phyloP scores from a whole-genome alignment of 1,140 invertebrate genomes.

The Meloidogyne hapla region DNA sequence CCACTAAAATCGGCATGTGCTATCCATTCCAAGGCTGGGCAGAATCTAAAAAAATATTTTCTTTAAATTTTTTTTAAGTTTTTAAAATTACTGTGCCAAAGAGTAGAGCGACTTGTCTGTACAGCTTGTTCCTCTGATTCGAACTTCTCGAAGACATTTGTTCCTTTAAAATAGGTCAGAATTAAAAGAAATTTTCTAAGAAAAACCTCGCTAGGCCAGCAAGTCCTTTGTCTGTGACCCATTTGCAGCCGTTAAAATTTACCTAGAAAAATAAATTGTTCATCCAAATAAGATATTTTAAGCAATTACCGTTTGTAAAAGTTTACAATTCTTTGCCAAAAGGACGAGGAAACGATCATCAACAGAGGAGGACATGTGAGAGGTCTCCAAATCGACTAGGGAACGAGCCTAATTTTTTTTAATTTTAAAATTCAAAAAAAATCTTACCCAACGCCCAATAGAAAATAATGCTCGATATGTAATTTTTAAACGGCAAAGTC shows the following conservation, averaged over 20 bases:
- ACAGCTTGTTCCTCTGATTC: constrained; percentile 58
- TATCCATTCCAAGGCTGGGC: constrained; percentile 60
- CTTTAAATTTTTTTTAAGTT: no score
- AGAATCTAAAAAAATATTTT: constrained; percentile 33
- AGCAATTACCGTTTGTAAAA: constrained; percentile 26
- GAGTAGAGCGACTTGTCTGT: constrained; percentile 60
- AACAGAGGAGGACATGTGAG: constrained; percentile 51
- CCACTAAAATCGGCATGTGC: constrained; percentile 61
- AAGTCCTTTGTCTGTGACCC: constrained; percentile 61
- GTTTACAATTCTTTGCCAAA: constrained; percentile 58
- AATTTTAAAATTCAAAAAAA: constrained; percentile 31
- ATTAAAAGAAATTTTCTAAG: neutral
- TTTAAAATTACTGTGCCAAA: constrained; percentile 47
- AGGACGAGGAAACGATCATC: constrained; percentile 58
- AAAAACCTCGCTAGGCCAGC: constrained; percentile 49
- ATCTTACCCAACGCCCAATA: constrained; percentile 55
- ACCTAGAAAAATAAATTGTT: constrained; percentile 24
- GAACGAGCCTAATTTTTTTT: constrained; percentile 23
- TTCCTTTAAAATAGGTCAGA: constrained; percentile 41
- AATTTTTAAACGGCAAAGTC: constrained; percentile 54
- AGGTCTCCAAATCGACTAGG: constrained; percentile 53
- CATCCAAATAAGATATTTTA: constrained; percentile 5
- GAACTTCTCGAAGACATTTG: constrained; percentile 53
- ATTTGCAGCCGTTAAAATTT: constrained; percentile 62
- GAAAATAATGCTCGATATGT: constrained; percentile 60